Conservation (phyloP, 2,113 vertebrate species). For the Ginglymostoma cirratum region DNA sequence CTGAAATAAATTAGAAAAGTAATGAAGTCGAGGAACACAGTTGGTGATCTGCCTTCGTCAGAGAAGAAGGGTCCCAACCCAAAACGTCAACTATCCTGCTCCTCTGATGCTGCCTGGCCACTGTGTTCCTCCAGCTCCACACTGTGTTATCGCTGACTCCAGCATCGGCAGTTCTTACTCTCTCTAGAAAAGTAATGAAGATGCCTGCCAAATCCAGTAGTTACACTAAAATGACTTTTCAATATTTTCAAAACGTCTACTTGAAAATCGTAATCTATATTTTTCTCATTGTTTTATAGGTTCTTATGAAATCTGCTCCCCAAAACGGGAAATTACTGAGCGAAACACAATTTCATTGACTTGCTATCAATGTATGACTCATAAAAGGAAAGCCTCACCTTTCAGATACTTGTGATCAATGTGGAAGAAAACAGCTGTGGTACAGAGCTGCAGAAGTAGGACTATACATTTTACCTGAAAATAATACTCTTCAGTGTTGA, state of each 20-base stretch:
- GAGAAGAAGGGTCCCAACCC: too few species aligned
- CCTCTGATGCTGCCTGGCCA: too few species aligned
- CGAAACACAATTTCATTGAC: neutral
- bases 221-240: neutral
- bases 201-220: neutral
- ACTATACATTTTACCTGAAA: neutral
- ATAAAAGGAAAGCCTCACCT: neutral
- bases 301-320: neutral
- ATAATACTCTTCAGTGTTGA: neutral
- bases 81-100: too few species aligned
- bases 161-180: too few species aligned
- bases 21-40: too few species aligned
- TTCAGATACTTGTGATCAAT: neutral
- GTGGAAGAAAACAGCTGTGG: neutral
- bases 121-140: too few species aligned
- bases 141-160: too few species aligned
- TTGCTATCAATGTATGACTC: neutral
- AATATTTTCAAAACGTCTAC: neutral
- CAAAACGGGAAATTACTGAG: neutral
- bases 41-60: too few species aligned
- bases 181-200: too few species aligned
- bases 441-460: neutral
- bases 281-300: neutral
- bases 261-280: neutral
- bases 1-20: neutral